Percentiles rank a stretch among this genome's conserved stretches.
Evolutionary conservation across 2,113 vertebrate species (phyloP).

Genomic region (Asarcornis scutulata): DNA sequence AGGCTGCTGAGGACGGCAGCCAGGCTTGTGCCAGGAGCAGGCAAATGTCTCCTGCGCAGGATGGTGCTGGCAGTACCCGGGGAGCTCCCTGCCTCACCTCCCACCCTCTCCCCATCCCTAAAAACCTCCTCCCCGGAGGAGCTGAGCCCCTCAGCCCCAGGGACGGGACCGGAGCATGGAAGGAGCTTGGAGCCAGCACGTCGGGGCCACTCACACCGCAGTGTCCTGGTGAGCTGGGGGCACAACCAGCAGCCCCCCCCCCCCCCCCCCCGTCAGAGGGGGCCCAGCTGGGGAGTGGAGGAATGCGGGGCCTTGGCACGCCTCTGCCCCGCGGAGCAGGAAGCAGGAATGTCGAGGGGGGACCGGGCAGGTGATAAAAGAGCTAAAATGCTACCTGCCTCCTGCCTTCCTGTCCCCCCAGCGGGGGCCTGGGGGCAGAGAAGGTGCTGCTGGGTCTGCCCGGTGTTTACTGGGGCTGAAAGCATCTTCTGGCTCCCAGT

Average conservation of each 20-base stretch:
- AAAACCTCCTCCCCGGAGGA: no score
- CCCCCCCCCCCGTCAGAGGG: no score
- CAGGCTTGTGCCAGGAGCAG: not conserved
- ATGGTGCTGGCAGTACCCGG: not conserved
- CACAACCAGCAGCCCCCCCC: not conserved
- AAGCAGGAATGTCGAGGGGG: conserved; percentile 14
- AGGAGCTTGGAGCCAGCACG: not conserved
- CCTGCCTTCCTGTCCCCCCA: conserved; percentile 36
- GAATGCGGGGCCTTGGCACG: conserved; percentile 26
- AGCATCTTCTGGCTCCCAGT: not conserved
- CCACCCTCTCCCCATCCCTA: no score
- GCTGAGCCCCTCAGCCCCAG: not conserved
- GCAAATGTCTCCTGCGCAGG: not conserved
- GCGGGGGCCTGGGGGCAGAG: not conserved
- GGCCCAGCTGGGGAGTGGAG: not conserved
- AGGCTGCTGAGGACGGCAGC: not conserved
- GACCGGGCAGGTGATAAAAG: conserved; percentile 51
- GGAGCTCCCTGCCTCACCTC: not conserved
- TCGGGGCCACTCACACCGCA: accelerated
- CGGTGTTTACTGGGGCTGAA: not conserved
- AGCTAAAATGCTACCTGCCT: conserved; percentile 41
- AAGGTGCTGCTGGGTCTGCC: not conserved
- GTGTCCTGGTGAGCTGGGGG: accelerated
- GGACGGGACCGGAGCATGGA: not conserved
- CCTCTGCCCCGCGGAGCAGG: conserved; percentile 57